A percentile compares a stretch with the other conserved stretches of the same genome.
These are phyloP conservation scores for Coreoperca whiteheadi DNA, from an alignment of 2,113 vertebrate species.

Conservation along the genomic window DNA sequence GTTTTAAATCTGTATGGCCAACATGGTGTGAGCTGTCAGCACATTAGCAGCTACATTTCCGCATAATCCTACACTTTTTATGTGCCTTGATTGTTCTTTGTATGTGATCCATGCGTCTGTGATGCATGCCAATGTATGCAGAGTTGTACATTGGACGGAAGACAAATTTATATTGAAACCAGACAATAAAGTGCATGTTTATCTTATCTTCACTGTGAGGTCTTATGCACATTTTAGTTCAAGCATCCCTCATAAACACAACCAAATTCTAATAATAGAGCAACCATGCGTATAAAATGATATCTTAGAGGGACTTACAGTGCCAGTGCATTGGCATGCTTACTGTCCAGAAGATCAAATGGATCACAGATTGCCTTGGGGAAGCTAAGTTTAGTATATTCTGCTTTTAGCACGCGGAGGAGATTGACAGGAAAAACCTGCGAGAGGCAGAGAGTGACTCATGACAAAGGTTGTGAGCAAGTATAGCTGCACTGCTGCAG, in stretches of 20 bases:
- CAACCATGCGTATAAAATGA: slow-evolving; percentile 40
- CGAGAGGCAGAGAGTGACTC: slow-evolving; percentile 19
- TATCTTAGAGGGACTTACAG: slow-evolving; percentile 19
- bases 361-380: slow-evolving; percentile 48
- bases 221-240: slow-evolving; percentile 8
- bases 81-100: background rate
- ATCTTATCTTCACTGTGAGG: slow-evolving; percentile 8
- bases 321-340: slow-evolving; percentile 34
- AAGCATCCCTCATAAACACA: slow-evolving; percentile 19
- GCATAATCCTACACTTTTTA: slow-evolving; percentile 1
- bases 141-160: background rate
- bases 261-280: slow-evolving; percentile 51
- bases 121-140: background rate
- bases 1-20: slow-evolving; percentile 4
- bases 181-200: slow-evolving; percentile 9
- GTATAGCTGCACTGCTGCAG: slow-evolving; percentile 4
- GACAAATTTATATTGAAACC: slow-evolving; percentile 15
- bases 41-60: slow-evolving; percentile 25
- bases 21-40: slow-evolving; percentile 30
- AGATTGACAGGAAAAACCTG: slow-evolving; percentile 52
- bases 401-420: slow-evolving; percentile 45
- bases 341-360: slow-evolving; percentile 59
- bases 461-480: slow-evolving; percentile 36
- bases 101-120: background rate
- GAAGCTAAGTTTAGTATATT: slow-evolving; percentile 54